Conservation (phyloP, 2,113 vertebrate species). For the Chauna torquata region DNA sequence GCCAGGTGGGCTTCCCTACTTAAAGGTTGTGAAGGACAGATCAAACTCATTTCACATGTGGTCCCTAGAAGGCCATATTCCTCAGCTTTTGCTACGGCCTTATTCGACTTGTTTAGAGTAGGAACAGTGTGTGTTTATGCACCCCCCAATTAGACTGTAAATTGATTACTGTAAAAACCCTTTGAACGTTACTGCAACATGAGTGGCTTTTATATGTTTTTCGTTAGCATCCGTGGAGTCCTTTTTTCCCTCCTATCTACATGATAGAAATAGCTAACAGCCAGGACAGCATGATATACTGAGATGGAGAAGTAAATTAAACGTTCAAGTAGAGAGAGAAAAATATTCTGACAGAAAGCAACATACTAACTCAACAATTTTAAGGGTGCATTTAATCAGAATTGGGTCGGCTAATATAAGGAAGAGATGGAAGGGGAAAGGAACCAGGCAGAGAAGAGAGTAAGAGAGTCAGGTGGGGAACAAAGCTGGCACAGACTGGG, state of each 20-base stretch:
- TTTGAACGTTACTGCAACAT: not conserved
- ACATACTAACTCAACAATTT: accelerated
- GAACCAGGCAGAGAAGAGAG: not conserved
- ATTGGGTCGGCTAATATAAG: not conserved
- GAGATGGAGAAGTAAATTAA: not conserved
- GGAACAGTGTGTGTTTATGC: not conserved
- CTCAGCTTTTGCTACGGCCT: not conserved
- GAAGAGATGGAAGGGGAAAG: not conserved
- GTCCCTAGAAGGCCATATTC: not conserved
- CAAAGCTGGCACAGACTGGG: not conserved
- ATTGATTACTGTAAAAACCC: not conserved
- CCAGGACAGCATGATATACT: accelerated
- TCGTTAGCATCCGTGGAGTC: not conserved
- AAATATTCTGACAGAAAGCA: not conserved
- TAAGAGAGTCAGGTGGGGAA: not conserved
- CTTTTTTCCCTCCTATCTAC: not conserved
- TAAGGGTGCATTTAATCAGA: not conserved
- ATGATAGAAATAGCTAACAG: not conserved
- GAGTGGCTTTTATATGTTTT: not conserved
- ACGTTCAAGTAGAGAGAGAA: not conserved
- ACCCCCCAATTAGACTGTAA: not conserved
- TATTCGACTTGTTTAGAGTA: accelerated
- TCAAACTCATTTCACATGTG: not conserved
- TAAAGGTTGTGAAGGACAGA: not conserved
- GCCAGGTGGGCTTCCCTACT: not conserved